Conservation (phyloP, 2,888 invertebrate genomes). For the Phaedon cochleariae region DNA sequence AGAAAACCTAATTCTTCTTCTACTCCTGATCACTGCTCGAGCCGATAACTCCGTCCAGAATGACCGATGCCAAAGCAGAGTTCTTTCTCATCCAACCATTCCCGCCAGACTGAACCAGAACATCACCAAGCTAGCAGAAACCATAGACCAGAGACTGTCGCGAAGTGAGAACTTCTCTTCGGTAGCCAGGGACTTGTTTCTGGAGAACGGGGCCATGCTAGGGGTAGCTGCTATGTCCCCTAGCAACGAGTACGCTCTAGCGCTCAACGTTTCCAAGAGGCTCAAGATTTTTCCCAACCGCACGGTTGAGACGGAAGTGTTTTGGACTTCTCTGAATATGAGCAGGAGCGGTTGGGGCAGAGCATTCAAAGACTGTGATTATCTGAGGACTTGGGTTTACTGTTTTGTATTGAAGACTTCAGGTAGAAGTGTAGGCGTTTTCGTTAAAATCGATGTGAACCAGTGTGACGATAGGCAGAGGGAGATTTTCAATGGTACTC, state of each 20-base stretch:
- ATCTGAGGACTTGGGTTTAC: constrained; percentile 58
- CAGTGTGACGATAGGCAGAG: constrained; percentile 77
- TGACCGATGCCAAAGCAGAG: constrained; percentile 54
- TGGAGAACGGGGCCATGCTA: constrained; percentile 61
- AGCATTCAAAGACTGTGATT: constrained; percentile 59
- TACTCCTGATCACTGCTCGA: constrained; percentile 64
- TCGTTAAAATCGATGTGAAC: constrained; percentile 68
- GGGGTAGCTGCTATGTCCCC: constrained; percentile 58
- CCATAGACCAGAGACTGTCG: constrained; percentile 44
- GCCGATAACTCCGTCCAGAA: constrained; percentile 59
- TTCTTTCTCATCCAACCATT: constrained; percentile 54
- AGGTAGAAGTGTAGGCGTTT: constrained; percentile 51
- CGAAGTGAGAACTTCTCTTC: constrained; percentile 42
- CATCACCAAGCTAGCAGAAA: constrained; percentile 43
- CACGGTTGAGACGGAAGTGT: constrained; percentile 64
- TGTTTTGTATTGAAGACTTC: constrained; percentile 52
- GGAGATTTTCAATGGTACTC: constrained; percentile 73
- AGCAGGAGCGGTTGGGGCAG: constrained; percentile 60
- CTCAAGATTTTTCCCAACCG: constrained; percentile 54
- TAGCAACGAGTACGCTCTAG: constrained; percentile 51
- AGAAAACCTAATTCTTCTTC: constrained; percentile 57
- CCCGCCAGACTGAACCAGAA: constrained; percentile 56
- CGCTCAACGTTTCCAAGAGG: constrained; percentile 51
- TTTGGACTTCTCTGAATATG: constrained; percentile 66
- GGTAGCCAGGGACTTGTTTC: constrained; percentile 63